phyloP scores from a whole-genome alignment of 2,797 vertebrate genomes.

The Etheostoma perlongum region DNA sequence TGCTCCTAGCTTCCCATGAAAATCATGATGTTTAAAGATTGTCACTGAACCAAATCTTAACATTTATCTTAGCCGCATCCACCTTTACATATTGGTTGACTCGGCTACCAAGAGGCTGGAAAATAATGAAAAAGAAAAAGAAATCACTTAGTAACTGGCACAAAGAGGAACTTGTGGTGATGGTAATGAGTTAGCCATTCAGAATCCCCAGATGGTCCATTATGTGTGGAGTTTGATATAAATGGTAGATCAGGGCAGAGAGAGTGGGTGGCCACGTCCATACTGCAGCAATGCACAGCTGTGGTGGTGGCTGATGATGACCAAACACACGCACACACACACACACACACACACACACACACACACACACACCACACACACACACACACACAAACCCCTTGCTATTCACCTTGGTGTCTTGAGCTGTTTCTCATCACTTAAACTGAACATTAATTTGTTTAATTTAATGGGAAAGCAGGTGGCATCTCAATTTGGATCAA shows the following conservation, averaged over 20 bases:
- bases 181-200: slow-evolving; percentile 55
- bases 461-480: not conserved
- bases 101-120: slow-evolving; percentile 49
- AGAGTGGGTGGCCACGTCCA: slow-evolving; percentile 59
- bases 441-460: slow-evolving; percentile 9
- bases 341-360: slow-evolving; percentile 31
- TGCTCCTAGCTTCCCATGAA: slow-evolving; percentile 32
- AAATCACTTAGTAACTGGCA: slow-evolving; percentile 39
- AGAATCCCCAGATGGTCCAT: slow-evolving; percentile 47
- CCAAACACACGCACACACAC: slow-evolving; percentile 29
- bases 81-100: slow-evolving; percentile 46
- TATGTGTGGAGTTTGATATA: slow-evolving; percentile 56
- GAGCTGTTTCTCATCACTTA: not conserved
- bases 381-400: not conserved
- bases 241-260: slow-evolving; percentile 39
- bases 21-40: slow-evolving; percentile 64
- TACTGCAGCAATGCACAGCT: slow-evolving; percentile 38
- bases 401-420: not conserved
- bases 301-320: slow-evolving; percentile 34
- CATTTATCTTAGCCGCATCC: slow-evolving; percentile 57
- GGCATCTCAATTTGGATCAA: slow-evolving; percentile 13
- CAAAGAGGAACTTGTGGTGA: slow-evolving; percentile 48
- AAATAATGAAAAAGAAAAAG: slow-evolving; percentile 25
- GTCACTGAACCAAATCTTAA: slow-evolving; percentile 62
- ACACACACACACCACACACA: slow-evolving; percentile 20